phyloP scores from a whole-genome alignment of 2,888 invertebrate species.

The Branchinecta sandiegonensis region DNA sequence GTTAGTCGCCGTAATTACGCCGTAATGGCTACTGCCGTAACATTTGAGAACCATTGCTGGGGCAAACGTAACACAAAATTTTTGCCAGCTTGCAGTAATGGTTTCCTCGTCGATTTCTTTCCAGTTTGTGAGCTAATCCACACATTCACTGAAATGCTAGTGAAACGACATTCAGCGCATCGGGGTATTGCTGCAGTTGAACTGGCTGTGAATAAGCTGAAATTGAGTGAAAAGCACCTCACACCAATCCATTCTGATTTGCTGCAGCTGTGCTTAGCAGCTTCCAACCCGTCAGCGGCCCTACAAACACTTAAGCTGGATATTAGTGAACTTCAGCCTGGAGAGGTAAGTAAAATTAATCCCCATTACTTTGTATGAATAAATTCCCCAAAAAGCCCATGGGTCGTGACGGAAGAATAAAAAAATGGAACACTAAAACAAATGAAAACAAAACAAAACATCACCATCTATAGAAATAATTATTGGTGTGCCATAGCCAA shows the following conservation, averaged over 20 bases:
- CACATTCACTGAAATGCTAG: neutral
- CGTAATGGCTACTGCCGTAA: too few species aligned
- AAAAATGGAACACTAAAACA: too few species aligned
- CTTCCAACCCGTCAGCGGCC: constrained; percentile 32
- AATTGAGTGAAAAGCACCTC: constrained; percentile 69
- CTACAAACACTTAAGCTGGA: neutral
- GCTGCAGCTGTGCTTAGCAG: constrained; percentile 74
- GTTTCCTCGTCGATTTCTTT: neutral
- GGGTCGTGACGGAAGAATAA: too few species aligned
- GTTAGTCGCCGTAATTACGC: too few species aligned
- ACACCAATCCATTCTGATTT: constrained; percentile 89
- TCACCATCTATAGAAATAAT: too few species aligned
- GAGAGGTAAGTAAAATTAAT: neutral
- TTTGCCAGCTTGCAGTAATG: too few species aligned
- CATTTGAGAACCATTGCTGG: too few species aligned
- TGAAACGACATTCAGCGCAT: neutral
- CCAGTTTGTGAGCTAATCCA: constrained; percentile 2
- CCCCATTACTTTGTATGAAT: too few species aligned
- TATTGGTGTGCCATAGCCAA: too few species aligned
- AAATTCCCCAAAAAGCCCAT: too few species aligned
- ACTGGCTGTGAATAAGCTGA: constrained; percentile 73
- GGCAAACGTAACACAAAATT: too few species aligned
- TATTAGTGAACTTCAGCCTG: neutral
- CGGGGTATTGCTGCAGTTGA: constrained; percentile 52
- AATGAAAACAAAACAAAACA: too few species aligned